Evolutionary conservation across 2,888 invertebrate species (phyloP).

Genomic region (Busseola fusca): DNA sequence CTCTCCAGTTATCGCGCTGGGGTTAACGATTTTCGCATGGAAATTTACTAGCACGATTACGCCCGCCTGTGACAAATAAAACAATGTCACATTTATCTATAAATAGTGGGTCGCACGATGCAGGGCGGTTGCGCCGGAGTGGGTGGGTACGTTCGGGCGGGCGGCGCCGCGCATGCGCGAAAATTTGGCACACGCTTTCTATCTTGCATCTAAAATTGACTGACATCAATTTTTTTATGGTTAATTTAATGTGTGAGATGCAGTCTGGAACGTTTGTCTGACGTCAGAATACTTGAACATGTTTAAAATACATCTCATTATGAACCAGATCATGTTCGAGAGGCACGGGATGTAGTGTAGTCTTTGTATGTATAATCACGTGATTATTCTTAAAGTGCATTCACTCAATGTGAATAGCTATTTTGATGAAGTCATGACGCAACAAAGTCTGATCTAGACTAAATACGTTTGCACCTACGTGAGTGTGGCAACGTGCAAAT

Average conservation of each 20-base stretch:
- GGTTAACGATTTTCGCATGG: conserved; percentile 86
- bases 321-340: conserved; percentile 32
- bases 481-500: conserved; percentile 5
- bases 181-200: conserved; percentile 81
- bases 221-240: conserved; percentile 72
- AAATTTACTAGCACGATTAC: conserved; percentile 82
- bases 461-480: conserved; percentile 10
- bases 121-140: conserved; percentile 69
- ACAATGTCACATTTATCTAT: conserved; percentile 84
- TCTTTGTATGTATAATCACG: conserved; percentile 15
- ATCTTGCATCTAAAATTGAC: conserved; percentile 76
- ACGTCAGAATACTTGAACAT: conserved; percentile 52
- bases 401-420: conserved; percentile 9
- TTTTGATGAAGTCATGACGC: conserved; percentile 14
- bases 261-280: conserved; percentile 38
- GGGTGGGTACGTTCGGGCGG: conserved; percentile 60
- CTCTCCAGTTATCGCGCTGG: conserved; percentile 75
- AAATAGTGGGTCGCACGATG: conserved; percentile 77
- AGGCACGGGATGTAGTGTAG: conserved; percentile 22
- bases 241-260: conserved; percentile 59
- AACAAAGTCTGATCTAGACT: conserved; percentile 33
- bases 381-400: conserved; percentile 32
- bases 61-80: conserved; percentile 74
- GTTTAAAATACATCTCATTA: conserved; percentile 31
- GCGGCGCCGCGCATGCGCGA: conserved; percentile 65